Evolutionary conservation across 2,113 vertebrate genomes (phyloP).

Genomic region (Tenebrosternarchus preto): DNA sequence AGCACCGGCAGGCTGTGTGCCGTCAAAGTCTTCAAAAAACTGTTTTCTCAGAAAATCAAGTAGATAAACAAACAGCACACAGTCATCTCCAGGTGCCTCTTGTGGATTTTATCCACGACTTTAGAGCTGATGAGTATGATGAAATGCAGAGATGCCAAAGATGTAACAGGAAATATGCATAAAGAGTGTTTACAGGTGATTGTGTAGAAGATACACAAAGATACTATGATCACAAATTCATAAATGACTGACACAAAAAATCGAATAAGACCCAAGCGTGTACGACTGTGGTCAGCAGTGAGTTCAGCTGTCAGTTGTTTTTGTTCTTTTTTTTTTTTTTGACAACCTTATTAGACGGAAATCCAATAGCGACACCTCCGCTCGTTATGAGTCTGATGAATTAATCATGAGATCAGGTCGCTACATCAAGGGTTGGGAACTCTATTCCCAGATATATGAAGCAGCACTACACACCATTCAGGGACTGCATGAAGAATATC

Average conservation of each 20-base stretch:
- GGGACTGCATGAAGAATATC: not conserved
- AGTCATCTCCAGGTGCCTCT: conserved; percentile 47
- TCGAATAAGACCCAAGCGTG: no score
- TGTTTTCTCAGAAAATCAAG: conserved; percentile 49
- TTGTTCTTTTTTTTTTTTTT: not conserved
- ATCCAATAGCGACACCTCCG: not conserved
- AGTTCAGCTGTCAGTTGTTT: no score
- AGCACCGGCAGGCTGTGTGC: conserved; percentile 60
- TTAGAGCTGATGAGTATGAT: conserved; percentile 16
- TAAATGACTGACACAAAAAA: not conserved
- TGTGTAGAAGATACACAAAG: not conserved
- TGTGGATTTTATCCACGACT: conserved; percentile 48
- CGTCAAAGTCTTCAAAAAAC: conserved; percentile 60
- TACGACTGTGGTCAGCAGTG: no score
- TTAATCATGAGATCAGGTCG: not conserved
- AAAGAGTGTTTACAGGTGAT: not conserved
- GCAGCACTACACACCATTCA: conserved; percentile 2
- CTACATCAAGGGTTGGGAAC: not conserved
- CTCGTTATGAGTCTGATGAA: not conserved
- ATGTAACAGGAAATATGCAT: conserved; percentile 8
- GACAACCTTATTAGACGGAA: not conserved
- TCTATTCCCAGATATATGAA: not conserved
- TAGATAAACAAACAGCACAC: conserved; percentile 26
- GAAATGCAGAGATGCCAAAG: conserved; percentile 27
- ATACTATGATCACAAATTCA: not conserved